phyloP scores from a whole-genome alignment of 2,797 vertebrate genomes.

The Cyprinella venusta region DNA sequence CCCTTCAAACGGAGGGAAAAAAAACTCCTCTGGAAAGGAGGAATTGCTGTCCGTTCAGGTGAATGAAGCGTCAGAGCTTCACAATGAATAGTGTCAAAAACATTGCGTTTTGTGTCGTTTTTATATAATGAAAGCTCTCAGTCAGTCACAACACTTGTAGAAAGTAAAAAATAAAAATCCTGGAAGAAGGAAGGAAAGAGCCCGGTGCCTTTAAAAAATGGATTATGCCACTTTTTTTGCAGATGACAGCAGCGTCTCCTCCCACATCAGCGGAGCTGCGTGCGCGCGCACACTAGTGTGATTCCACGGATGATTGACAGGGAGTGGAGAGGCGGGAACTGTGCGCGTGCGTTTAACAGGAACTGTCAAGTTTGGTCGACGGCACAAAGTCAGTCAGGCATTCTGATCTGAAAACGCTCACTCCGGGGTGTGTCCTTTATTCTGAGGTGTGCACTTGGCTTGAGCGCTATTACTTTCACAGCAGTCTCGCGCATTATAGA shows the following conservation, averaged over 20 bases:
- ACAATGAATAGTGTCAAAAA: background rate
- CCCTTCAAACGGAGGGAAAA: slow-evolving; percentile 32
- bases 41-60: background rate
- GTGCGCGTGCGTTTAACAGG: slow-evolving; percentile 32
- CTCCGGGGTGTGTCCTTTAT: slow-evolving; percentile 13
- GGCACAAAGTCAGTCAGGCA: slow-evolving; percentile 12
- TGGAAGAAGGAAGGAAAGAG: background rate
- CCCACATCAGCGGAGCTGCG: slow-evolving; percentile 50
- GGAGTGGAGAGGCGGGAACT: slow-evolving; percentile 43
- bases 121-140: background rate
- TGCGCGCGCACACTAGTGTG: slow-evolving; percentile 45
- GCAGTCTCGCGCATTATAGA: background rate
- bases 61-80: slow-evolving; percentile 21
- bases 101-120: background rate
- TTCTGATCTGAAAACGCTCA: slow-evolving; percentile 5
- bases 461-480: background rate
- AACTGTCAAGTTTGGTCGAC: slow-evolving; percentile 57
- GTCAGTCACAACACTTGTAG: background rate
- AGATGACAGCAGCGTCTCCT: slow-evolving; percentile 45
- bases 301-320: slow-evolving; percentile 54
- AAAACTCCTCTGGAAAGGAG: slow-evolving; percentile 31
- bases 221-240: slow-evolving; percentile 43
- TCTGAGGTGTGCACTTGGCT: background rate
- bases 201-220: slow-evolving; percentile 29
- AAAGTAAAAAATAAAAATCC: background rate